Base-by-base conservation (phyloP, 2,797 vertebrate species). In the Enteromius afrohamiltoni region DNA sequence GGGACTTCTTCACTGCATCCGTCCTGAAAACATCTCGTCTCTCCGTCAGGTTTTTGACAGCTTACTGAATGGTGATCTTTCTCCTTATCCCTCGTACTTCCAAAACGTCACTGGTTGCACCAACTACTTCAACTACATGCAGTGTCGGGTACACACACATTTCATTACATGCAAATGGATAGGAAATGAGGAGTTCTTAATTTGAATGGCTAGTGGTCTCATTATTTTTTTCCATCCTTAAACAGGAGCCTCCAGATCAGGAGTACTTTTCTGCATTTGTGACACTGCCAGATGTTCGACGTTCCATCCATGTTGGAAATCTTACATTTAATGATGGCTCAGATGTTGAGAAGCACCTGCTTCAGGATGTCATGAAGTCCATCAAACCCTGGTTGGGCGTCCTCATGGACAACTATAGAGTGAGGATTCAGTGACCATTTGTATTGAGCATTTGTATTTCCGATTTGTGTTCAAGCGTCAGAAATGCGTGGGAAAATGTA, bases 341-440 rank as follows among this genome's bases (percentile, higher is more conserved):
- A 0, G 47, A 89, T 86, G 96, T 95, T 91, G 94, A 96, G 90
- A 95, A 95, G 85, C 91, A 98, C 89, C 93, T 96, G 85, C 29
- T 94, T 88, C 92, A 96, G 92, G 96, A 97, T 79, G 90, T 92
- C 45, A 93, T 96, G 91, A 95, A 97, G 91, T 96, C 95, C 83
- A 94, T 97, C 87, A 97, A 97, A 77, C 96, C 95, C 0, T 98
- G 96, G 96, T 93, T 97, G 79, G 92, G 91, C 19, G 88, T 93
- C 78, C 93, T 98, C 88, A 97, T 97, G 95, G 93, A 96, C 84
- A 93, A 96, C 89, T 98, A 98, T 58, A 95, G 95, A 94, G 97
- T 95, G 90, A 94, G 76, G n/a, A n/a, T n/a, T n/a, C n/a, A n/a
- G n/a, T n/a, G n/a, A n/a, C n/a, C n/a, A n/a, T n/a, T n/a, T n/a